Base-by-base conservation (phyloP, 2,797 vertebrate species). In the Coccyzus lansbergi region DNA sequence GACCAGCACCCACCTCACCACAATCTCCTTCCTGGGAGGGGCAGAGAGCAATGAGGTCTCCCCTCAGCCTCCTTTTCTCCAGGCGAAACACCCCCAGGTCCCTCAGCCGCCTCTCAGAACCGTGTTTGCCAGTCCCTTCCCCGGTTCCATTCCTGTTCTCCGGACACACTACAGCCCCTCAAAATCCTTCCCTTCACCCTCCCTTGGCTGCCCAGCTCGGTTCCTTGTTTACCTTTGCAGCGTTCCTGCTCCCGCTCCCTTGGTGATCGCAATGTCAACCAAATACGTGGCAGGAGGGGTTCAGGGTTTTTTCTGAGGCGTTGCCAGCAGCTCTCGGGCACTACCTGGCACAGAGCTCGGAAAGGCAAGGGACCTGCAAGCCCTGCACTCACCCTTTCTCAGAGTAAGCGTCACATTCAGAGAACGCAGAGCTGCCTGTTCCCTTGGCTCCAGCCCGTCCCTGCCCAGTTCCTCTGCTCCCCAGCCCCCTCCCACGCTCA, bases 191-290 rank as follows among this genome's bases (percentile, higher is more conserved):
- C 46, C 42, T 90, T 83, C 5, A 2, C 28, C 29, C 26, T 93
- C 44, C 64, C 84, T 74, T 80, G 36, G 68, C 81, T 90, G 26
- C 38, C 10, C 28, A 25, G 46, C 11, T 62, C 34, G 75, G 65
- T 62, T 83, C 78, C 85, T 90, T 89, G 86, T 95, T 94, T 94
- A 95, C 84, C 76, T 94, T 92, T 71, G 28, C 65, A 52, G 72
- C 29, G 38, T 82, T 88, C 86, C 48, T 42, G 52, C 17, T 95
- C 86, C 63, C 60, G 83, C 55, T 87, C 75, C 86, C 78, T 15
- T 83, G 82, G 88, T 64, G 85, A 85, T 59, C 78, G 65, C 65
- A 86, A 78, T 52, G n/a, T 22, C 69, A 79, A 93, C 84, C 52
- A 82, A 92, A 96, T 79, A 92, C 19, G 72, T 93, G 94, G 92